These are phyloP conservation scores for Aphodius granarius DNA, from an alignment of 2,888 invertebrate species.

Conservation along the genomic window DNA sequence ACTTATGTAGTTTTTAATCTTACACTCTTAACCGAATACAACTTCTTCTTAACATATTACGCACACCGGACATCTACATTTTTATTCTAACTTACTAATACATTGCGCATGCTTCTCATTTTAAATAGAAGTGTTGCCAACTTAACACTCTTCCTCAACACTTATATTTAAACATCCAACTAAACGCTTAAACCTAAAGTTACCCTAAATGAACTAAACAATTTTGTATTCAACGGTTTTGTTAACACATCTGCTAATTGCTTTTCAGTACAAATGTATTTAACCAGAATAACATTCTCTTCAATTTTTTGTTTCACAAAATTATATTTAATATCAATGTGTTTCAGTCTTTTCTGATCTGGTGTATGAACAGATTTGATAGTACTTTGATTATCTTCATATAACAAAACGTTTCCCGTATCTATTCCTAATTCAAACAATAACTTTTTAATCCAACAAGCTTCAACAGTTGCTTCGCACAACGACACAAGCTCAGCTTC, in stretches of 20 bases:
- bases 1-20: too few relatives aligned
- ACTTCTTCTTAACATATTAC: too few relatives aligned
- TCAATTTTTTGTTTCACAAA: conserved; percentile 16
- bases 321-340: conserved; percentile 10
- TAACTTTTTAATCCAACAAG: conserved; percentile 30
- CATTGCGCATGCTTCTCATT: too few relatives aligned
- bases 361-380: conserved; percentile 25
- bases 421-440: conserved; percentile 23
- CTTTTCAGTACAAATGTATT: neutral
- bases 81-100: too few relatives aligned
- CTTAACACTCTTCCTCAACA: conserved; percentile 13
- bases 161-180: neutral
- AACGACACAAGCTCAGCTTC: conserved; percentile 30
- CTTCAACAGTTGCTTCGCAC: conserved; percentile 27
- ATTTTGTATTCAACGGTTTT: conserved; percentile 6
- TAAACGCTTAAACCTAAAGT: neutral
- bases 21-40: too few relatives aligned
- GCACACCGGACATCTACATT: too few relatives aligned
- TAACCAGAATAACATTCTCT: conserved; percentile 12
- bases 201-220: neutral
- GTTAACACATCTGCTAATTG: conserved; percentile 14
- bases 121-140: neutral
- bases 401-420: conserved; percentile 17
- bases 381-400: conserved; percentile 29
- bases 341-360: conserved; percentile 26